These are phyloP conservation scores for Eupithecia subumbrata DNA, from an alignment of 2,888 invertebrate genomes.

Conservation along the genomic window DNA sequence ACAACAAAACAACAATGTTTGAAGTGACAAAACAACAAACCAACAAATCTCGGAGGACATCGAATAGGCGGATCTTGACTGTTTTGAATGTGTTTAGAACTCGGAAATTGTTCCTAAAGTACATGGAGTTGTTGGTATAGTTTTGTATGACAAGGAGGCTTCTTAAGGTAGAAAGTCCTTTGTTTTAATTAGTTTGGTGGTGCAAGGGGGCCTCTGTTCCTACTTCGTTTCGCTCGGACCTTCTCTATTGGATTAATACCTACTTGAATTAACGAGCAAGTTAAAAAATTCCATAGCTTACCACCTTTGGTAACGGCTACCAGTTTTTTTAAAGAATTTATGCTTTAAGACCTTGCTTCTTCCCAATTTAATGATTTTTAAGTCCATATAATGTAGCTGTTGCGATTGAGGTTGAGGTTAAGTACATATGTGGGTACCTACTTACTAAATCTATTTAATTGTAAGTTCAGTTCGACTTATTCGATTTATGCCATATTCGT, in stretches of 20 bases:
- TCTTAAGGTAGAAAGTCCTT: background rate
- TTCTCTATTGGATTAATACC: background rate
- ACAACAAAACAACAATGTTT: slow-evolving; percentile 28
- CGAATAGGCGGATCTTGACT: slow-evolving; percentile 38
- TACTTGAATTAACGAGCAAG: background rate
- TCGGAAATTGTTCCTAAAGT: background rate
- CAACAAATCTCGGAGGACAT: slow-evolving; percentile 41
- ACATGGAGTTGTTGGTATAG: background rate
- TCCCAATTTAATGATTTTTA: too few species aligned
- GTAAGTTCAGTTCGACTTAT: too few species aligned
- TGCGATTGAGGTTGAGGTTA: too few species aligned
- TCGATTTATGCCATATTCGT: too few species aligned
- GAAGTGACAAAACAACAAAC: slow-evolving; percentile 42
- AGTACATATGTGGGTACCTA: too few species aligned
- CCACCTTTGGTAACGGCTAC: too few species aligned
- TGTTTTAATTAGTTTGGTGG: background rate
- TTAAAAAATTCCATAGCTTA: background rate
- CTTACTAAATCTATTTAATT: too few species aligned
- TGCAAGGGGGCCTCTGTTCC: background rate
- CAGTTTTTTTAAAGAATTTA: too few species aligned
- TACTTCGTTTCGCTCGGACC: too few species aligned
- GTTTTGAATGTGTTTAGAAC: slow-evolving; percentile 12
- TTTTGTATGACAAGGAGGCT: background rate
- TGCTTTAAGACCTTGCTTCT: too few species aligned
- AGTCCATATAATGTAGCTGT: too few species aligned